These are phyloP conservation scores for Myocastor coypus DNA, from an alignment of 2,113 vertebrate species.

Conservation along the genomic window DNA sequence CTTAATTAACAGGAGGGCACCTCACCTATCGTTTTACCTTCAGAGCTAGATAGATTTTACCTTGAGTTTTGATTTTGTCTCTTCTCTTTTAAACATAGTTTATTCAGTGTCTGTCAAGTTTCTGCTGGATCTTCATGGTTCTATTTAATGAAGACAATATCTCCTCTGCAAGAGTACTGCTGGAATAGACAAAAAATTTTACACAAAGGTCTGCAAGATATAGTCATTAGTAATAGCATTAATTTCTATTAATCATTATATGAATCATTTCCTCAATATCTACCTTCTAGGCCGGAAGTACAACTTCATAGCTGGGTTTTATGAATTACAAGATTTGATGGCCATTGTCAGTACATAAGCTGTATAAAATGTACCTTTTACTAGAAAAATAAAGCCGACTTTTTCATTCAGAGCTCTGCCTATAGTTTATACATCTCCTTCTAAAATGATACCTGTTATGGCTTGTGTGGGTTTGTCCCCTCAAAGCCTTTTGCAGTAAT, in stretches of 20 bases:
- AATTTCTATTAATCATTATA: not conserved
- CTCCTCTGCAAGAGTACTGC: not conserved
- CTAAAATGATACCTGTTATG: not conserved
- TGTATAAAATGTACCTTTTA: not conserved
- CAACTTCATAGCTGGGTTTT: not conserved
- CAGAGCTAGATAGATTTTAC: not conserved
- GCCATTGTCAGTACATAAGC: not conserved
- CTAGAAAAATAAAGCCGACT: not conserved
- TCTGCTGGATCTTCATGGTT: not conserved
- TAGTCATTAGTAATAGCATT: not conserved
- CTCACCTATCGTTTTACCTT: not conserved
- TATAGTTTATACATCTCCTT: not conserved
- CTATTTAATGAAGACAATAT: not conserved
- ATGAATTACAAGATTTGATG: not conserved
- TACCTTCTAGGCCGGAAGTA: not conserved
- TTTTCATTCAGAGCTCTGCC: not conserved
- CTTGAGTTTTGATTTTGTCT: slow-evolving; percentile 4
- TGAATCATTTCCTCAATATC: not conserved
- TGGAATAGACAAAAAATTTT: not conserved
- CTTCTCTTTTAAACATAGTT: not conserved
- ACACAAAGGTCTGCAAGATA: not conserved
- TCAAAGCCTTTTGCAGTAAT: no score
- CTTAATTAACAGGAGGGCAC: not conserved
- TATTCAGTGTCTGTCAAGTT: not conserved
- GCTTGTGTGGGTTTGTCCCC: no score